phyloP scores from a whole-genome alignment of 2,113 vertebrate species.

The Trachemys scripta region DNA sequence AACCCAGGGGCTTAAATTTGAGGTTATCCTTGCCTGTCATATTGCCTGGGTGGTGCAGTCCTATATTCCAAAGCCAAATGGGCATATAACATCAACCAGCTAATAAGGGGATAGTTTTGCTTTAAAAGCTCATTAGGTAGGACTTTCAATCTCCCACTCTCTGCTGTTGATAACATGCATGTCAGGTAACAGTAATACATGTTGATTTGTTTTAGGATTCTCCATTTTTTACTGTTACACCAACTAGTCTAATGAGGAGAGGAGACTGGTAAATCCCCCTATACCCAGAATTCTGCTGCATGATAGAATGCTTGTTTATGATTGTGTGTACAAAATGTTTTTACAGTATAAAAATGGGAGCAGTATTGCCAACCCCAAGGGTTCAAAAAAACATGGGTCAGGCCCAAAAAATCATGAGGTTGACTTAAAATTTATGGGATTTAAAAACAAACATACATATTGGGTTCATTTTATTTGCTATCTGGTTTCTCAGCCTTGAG shows the following conservation, averaged over 20 bases:
- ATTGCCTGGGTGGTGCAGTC: neutral
- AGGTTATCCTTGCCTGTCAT: neutral
- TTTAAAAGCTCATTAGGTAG: conserved; percentile 49
- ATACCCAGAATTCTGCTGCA: neutral
- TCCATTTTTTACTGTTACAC: neutral
- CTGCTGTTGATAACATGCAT: neutral
- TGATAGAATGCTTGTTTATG: neutral
- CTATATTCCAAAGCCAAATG: conserved; percentile 44
- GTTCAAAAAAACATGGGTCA: neutral
- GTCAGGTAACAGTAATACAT: neutral
- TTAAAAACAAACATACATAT: neutral
- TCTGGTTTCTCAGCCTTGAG: neutral
- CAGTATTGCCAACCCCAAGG: neutral
- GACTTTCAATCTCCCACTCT: conserved; percentile 9
- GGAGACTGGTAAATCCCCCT: neutral
- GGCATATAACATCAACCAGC: conserved; percentile 22
- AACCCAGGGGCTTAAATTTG: neutral
- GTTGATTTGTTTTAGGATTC: neutral
- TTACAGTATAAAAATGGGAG: neutral
- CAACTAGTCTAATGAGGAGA: neutral
- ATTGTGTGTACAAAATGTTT: rapidly evolving
- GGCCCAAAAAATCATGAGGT: neutral
- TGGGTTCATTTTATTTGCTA: neutral
- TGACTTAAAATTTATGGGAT: rapidly evolving
- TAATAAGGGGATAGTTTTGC: conserved; percentile 54